These are phyloP conservation scores for Gymnoscopelus braueri DNA, from an alignment of 2,797 vertebrate species.

Conservation along the genomic window DNA sequence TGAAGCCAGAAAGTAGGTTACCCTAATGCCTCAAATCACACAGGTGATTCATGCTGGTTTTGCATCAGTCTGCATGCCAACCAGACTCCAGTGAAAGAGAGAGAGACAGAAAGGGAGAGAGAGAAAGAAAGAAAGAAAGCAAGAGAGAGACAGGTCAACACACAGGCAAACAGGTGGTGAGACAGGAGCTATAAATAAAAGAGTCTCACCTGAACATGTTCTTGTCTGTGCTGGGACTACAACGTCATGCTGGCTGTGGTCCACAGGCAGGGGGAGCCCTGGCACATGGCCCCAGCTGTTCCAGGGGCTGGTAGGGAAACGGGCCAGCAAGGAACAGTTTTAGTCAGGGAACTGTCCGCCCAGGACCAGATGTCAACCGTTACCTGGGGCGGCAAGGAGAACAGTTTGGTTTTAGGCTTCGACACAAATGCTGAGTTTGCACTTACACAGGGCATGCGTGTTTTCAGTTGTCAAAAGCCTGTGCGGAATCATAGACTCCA, in stretches of 20 bases:
- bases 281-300: constrained; percentile 7
- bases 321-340: constrained; percentile 1
- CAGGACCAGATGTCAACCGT: not conserved
- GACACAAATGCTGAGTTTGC: not conserved
- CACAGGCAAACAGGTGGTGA: too few relatives aligned
- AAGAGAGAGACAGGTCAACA: not conserved
- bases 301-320: not conserved
- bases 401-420: not conserved
- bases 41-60: constrained; percentile 2
- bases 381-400: not conserved
- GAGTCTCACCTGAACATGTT: constrained; percentile 18
- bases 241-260: constrained; percentile 13
- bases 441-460: too few relatives aligned
- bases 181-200: constrained; percentile 8
- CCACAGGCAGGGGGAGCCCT: not conserved
- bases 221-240: constrained; percentile 11
- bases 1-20: constrained; percentile 12
- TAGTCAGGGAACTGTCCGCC: not conserved
- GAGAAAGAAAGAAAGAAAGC: not conserved
- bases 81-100: not conserved
- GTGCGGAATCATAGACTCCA: too few relatives aligned
- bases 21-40: constrained; percentile 4
- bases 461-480: too few relatives aligned
- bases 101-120: not conserved
- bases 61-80: not conserved